These are phyloP conservation scores for Epizoanthus stellaris DNA, from an alignment of 92 coral and sea anemone species.

Conservation along the genomic window DNA sequence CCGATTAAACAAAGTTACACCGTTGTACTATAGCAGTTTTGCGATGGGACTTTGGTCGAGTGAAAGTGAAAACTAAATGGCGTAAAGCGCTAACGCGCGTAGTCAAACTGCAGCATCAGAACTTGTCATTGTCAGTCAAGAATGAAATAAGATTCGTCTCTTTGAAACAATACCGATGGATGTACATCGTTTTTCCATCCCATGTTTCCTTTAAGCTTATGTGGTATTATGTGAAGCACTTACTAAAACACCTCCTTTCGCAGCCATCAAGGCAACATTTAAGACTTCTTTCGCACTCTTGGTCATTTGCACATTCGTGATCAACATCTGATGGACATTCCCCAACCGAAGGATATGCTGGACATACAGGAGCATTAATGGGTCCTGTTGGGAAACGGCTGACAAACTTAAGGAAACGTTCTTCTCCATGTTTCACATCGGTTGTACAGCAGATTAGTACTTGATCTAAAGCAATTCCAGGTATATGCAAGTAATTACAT, in stretches of 20 bases:
- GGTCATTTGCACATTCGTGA: conserved; percentile 29
- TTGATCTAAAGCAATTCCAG: too few relatives aligned
- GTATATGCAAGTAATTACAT: too few relatives aligned
- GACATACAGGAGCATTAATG: conserved; percentile 1
- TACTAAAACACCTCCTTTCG: conserved; percentile 27
- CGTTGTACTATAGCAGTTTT: too few relatives aligned
- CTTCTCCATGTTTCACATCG: too few relatives aligned
- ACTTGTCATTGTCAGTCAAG: too few relatives aligned
- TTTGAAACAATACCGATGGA: neutral
- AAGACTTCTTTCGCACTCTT: conserved; percentile 10
- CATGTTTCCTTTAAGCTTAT: neutral
- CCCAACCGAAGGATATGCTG: neutral
- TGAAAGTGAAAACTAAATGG: too few relatives aligned
- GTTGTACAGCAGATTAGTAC: too few relatives aligned
- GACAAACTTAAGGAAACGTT: neutral
- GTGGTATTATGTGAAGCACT: neutral
- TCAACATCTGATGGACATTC: conserved; percentile 14
- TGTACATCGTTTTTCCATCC: too few relatives aligned
- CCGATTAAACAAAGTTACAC: too few relatives aligned
- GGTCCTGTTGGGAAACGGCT: conserved; percentile 1
- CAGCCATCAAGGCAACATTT: conserved; percentile 34
- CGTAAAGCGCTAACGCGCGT: too few relatives aligned
- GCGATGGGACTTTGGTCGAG: too few relatives aligned
- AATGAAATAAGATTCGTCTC: neutral
- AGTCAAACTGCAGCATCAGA: too few relatives aligned